Conservation (phyloP, 2,113 vertebrate genomes). For the Ariopsis seemanni region DNA sequence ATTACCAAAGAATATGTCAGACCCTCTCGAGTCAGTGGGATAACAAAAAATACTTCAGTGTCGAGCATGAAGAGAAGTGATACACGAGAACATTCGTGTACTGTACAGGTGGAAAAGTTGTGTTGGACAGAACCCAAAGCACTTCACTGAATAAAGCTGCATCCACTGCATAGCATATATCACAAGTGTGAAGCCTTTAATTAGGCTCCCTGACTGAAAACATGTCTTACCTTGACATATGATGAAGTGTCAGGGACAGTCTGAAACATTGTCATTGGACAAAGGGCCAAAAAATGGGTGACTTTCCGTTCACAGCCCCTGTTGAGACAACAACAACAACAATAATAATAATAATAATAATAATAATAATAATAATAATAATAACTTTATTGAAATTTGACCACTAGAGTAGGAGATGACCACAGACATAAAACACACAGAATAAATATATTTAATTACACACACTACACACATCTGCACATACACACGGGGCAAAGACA, state of each 20-base stretch:
- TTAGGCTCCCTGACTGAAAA: slow-evolving; percentile 79
- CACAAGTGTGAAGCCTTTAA: slow-evolving; percentile 48
- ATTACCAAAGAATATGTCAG: slow-evolving; percentile 9
- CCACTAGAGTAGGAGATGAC: not conserved
- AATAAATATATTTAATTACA: not conserved
- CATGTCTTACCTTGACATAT: slow-evolving; percentile 98
- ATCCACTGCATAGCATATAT: not conserved
- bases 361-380: slow-evolving; percentile 10
- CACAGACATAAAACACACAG: not conserved
- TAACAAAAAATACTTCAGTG: not conserved
- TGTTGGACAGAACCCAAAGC: not conserved
- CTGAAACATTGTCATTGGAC: slow-evolving; percentile 88
- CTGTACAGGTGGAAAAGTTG: not conserved
- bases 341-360: slow-evolving; percentile 22
- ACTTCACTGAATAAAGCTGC: not conserved
- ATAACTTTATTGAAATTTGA: not conserved
- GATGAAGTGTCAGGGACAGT: slow-evolving; percentile 95
- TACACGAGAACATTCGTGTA: not conserved
- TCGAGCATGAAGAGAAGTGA: not conserved
- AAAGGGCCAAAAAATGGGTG: slow-evolving; percentile 65
- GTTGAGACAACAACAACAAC: slow-evolving; percentile 5
- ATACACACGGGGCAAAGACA: not conserved
- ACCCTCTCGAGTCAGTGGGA: slow-evolving; percentile 5
- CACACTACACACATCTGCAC: not conserved
- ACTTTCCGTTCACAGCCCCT: slow-evolving; percentile 65